Evolutionary conservation across 2,888 invertebrate species (phyloP).

Genomic region (Magallana nippona): DNA sequence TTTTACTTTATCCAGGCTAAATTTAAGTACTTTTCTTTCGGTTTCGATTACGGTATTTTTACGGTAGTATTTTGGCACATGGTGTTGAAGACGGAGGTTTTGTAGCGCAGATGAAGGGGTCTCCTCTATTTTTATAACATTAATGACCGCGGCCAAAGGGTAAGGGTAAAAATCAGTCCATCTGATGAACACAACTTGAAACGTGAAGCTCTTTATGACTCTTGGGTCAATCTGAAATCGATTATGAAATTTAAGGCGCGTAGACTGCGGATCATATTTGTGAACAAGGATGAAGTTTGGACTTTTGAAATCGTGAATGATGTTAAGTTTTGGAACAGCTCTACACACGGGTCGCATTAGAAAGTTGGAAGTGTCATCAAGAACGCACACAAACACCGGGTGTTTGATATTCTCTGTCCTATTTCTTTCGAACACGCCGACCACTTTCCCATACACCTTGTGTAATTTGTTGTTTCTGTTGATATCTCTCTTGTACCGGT

Average conservation of each 20-base stretch:
- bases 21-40: background rate
- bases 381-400: slow-evolving; percentile 60
- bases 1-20: background rate
- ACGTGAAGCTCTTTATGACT: slow-evolving; percentile 40
- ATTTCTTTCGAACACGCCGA: slow-evolving; percentile 55
- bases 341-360: slow-evolving; percentile 55
- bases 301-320: slow-evolving; percentile 39
- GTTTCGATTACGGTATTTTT: slow-evolving; percentile 45
- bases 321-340: slow-evolving; percentile 55
- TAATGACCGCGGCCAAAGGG: slow-evolving; percentile 50
- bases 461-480: slow-evolving; percentile 42
- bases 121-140: slow-evolving; percentile 35
- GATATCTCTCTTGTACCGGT: slow-evolving; percentile 38
- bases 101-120: slow-evolving; percentile 40
- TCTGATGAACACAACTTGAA: slow-evolving; percentile 48
- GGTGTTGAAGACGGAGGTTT: slow-evolving; percentile 49
- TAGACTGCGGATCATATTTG: slow-evolving; percentile 38
- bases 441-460: slow-evolving; percentile 59
- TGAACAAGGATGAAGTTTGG: slow-evolving; percentile 43
- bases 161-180: slow-evolving; percentile 48
- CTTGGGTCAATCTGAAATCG: slow-evolving; percentile 38
- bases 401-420: slow-evolving; percentile 48
- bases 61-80: slow-evolving; percentile 50
- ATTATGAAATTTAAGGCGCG: slow-evolving; percentile 23
- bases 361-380: slow-evolving; percentile 55